Conservation (phyloP, 2,113 vertebrate genomes). For the Cacatua alba region DNA sequence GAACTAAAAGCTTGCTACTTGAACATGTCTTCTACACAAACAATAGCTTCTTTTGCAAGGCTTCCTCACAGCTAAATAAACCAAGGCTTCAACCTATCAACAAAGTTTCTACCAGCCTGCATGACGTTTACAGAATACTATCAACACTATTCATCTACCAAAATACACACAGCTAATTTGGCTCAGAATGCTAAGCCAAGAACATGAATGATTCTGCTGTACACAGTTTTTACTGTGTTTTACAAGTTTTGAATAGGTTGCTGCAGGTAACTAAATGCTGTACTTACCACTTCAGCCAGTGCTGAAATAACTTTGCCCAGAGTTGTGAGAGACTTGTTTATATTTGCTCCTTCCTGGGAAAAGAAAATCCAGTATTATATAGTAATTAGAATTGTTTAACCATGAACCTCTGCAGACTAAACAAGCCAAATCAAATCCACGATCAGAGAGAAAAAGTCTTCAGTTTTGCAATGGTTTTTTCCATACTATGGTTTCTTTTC, state of each 20-base stretch:
- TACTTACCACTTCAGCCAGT: slow-evolving; percentile 96
- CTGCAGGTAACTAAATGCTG: not conserved
- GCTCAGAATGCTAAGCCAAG: not conserved
- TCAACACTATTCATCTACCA: not conserved
- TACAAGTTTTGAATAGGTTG: not conserved
- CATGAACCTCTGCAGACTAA: not conserved
- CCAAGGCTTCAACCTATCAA: not conserved
- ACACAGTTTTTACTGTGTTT: not conserved
- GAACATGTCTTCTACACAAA: not conserved
- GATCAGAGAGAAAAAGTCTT: not conserved
- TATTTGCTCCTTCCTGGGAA: slow-evolving; percentile 95
- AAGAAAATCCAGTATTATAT: not conserved
- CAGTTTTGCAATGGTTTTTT: not conserved
- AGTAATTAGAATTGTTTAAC: not conserved
- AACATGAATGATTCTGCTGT: not conserved
- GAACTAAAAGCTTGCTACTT: not conserved
- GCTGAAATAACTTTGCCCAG: slow-evolving; percentile 99
- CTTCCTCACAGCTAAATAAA: not conserved
- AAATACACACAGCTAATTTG: not conserved
- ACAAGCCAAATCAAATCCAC: not conserved
- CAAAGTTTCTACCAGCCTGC: not conserved
- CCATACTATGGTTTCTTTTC: not conserved
- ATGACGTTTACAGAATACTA: not conserved
- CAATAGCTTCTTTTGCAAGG: not conserved
- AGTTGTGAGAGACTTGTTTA: slow-evolving; percentile 98